phyloP scores from a whole-genome alignment of 2,113 vertebrate species.

The Rhea americana region DNA sequence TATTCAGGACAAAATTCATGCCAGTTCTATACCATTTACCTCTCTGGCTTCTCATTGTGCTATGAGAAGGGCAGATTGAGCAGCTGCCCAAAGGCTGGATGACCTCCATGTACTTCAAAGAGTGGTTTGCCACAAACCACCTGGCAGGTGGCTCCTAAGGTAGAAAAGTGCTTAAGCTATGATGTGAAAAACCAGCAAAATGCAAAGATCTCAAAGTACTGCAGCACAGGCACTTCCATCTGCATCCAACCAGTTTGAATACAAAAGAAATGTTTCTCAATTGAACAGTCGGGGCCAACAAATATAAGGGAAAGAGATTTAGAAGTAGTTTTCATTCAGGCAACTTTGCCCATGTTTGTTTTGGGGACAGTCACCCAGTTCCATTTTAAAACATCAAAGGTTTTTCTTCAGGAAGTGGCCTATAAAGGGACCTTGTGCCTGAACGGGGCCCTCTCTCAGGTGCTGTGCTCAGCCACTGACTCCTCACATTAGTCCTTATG shows the following conservation, averaged over 20 bases:
- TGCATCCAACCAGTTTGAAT: neutral
- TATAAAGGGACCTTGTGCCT: neutral
- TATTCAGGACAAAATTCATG: neutral
- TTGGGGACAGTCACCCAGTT: neutral
- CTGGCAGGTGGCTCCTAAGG: neutral
- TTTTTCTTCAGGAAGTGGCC: neutral
- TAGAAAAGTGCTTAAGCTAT: neutral
- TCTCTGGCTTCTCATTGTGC: neutral
- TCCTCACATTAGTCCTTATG: rapidly evolving
- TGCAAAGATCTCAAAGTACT: neutral
- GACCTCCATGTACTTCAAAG: neutral
- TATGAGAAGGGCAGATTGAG: neutral
- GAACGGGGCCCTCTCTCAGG: neutral
- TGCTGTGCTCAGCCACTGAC: neutral
- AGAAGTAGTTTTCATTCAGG: neutral
- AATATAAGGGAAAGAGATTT: neutral
- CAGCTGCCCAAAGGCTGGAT: neutral
- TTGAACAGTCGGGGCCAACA: neutral
- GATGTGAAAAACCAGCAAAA: neutral
- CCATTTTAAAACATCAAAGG: neutral
- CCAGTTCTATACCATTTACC: neutral
- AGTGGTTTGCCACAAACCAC: neutral
- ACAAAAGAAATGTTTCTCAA: neutral
- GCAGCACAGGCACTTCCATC: neutral
- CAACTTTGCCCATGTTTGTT: neutral